Conservation (phyloP, 2,113 vertebrate species). For the Amphiprion ocellaris region DNA sequence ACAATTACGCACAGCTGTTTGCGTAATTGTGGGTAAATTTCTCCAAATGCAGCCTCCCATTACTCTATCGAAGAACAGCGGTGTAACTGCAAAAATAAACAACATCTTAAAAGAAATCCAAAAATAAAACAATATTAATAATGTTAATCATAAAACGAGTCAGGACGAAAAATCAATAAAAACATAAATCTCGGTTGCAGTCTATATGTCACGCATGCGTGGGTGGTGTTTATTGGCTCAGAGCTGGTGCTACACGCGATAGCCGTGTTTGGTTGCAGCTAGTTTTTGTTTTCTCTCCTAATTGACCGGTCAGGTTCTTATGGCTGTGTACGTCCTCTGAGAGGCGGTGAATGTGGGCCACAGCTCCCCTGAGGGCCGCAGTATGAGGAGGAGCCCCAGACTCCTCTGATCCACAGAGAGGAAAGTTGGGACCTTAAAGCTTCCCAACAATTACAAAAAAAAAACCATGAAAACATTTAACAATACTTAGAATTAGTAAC, state of each 20-base stretch:
- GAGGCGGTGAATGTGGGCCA: slow-evolving; percentile 56
- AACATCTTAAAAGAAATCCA: too few relatives aligned
- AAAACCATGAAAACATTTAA: background rate
- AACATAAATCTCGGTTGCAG: slow-evolving; percentile 5
- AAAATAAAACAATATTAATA: too few relatives aligned
- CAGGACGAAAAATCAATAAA: background rate
- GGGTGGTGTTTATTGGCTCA: slow-evolving; percentile 34
- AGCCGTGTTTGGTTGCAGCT: slow-evolving; percentile 43
- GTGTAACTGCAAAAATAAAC: too few relatives aligned
- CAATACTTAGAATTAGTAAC: background rate
- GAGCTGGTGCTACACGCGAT: slow-evolving; percentile 38
- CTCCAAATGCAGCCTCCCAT: too few relatives aligned
- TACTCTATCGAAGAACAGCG: too few relatives aligned
- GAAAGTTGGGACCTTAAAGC: slow-evolving; percentile 12
- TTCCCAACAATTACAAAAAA: slow-evolving; percentile 19
- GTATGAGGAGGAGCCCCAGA: slow-evolving; percentile 39
- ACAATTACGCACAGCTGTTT: background rate
- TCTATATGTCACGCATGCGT: slow-evolving; percentile 2
- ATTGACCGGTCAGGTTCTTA: slow-evolving; percentile 65
- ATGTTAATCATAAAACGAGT: background rate
- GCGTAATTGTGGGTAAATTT: too few relatives aligned
- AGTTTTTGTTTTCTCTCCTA: slow-evolving; percentile 53
- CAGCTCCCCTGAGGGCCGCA: slow-evolving; percentile 34
- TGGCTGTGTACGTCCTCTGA: slow-evolving; percentile 27
- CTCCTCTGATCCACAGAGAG: background rate